Percentiles rank a stretch among this genome's conserved stretches.
These are phyloP conservation scores for Gandaritis pyraliata DNA, from an alignment of 2,888 invertebrate genomes.

Conservation along the genomic window DNA sequence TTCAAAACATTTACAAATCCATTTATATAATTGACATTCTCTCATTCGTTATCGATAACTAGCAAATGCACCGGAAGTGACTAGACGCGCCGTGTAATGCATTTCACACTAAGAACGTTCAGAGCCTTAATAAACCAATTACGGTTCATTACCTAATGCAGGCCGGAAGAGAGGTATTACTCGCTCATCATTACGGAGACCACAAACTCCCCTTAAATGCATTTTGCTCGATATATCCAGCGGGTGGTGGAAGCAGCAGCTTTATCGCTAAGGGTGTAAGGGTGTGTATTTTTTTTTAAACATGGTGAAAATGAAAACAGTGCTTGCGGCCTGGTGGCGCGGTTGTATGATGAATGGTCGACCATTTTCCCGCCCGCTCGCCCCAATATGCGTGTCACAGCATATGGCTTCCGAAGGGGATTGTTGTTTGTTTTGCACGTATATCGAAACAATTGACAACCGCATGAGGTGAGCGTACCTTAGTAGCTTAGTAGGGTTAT, in stretches of 20 bases:
- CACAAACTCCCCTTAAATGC: slow-evolving; percentile 75
- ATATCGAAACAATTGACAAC: slow-evolving; percentile 31
- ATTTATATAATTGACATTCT: slow-evolving; percentile 33
- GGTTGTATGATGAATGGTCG: slow-evolving; percentile 74
- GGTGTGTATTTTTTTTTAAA: slow-evolving; percentile 51
- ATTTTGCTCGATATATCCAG: slow-evolving; percentile 62
- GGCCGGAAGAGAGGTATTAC: slow-evolving; percentile 77
- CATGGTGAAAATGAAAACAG: slow-evolving; percentile 64
- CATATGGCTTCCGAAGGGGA: slow-evolving; percentile 70
- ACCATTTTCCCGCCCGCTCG: slow-evolving; percentile 69
- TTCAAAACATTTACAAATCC: slow-evolving; percentile 18
- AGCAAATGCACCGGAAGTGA: slow-evolving; percentile 53
- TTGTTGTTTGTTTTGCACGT: slow-evolving; percentile 66
- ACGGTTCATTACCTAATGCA: slow-evolving; percentile 79
- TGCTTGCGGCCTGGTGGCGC: slow-evolving; percentile 51
- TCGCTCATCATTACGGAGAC: slow-evolving; percentile 76
- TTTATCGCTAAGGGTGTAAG: slow-evolving; percentile 57
- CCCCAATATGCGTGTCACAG: slow-evolving; percentile 68
- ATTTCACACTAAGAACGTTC: slow-evolving; percentile 70
- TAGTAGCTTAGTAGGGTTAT: background rate
- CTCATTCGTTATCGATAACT: slow-evolving; percentile 35
- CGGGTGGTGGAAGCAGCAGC: slow-evolving; percentile 48
- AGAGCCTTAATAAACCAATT: slow-evolving; percentile 78
- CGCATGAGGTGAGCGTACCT: slow-evolving; percentile 14
- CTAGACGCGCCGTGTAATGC: slow-evolving; percentile 61